Percentiles rank a stretch among this genome's conserved stretches.
Evolutionary conservation across 2,888 invertebrate species (phyloP).

Genomic region (Drosophila bunnanda): DNA sequence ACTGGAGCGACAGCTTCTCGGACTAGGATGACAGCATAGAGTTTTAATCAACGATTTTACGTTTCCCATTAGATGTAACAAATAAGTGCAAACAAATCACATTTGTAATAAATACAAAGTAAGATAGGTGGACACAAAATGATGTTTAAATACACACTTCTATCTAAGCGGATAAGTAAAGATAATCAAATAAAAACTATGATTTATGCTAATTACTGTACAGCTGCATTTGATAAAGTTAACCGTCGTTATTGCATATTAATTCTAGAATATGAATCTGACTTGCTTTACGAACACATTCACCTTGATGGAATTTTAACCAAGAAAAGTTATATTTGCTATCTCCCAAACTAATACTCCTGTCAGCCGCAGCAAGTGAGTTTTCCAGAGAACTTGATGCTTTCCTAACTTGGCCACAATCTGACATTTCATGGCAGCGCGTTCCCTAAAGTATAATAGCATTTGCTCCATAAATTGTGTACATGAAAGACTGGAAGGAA

Average conservation of each 20-base stretch:
- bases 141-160: conserved; percentile 19
- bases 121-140: conserved; percentile 20
- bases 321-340: not conserved
- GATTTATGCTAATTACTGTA: conserved; percentile 8
- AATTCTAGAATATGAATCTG: not conserved
- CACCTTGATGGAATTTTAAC: not conserved
- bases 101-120: conserved; percentile 47
- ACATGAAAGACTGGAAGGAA: not conserved
- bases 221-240: too few relatives aligned
- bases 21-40: conserved; percentile 74
- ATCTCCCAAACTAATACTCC: not conserved
- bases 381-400: not conserved
- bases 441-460: not conserved
- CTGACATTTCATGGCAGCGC: not conserved
- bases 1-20: conserved; percentile 85
- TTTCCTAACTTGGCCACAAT: not conserved
- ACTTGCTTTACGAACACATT: not conserved
- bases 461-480: not conserved
- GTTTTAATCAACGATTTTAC: conserved; percentile 42
- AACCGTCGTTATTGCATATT: too few relatives aligned
- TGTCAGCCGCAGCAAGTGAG: not conserved
- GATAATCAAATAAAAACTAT: conserved; percentile 20
- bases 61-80: conserved; percentile 31
- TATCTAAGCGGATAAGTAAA: conserved; percentile 18
- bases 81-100: conserved; percentile 42